A percentile compares a stretch with the other conserved stretches of the same genome.
Conservation (phyloP, 1,140 invertebrate genomes). For the Zophobas atratus region DNA sequence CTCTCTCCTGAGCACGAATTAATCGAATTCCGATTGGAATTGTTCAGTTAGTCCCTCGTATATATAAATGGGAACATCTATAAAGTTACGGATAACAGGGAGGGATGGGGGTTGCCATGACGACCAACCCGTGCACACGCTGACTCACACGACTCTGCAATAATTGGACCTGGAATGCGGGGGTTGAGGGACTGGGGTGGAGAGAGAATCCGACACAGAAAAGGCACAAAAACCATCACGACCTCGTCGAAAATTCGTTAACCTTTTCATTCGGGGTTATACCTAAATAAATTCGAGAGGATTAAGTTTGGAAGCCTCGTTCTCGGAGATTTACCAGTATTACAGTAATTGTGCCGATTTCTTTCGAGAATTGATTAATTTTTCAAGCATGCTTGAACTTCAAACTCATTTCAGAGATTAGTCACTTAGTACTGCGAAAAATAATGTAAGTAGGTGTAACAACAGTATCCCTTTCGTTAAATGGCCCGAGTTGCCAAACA, state of each 20-base stretch:
- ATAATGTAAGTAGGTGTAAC: too few relatives aligned
- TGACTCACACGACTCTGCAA: constrained; percentile 33
- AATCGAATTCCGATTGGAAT: constrained; percentile 21
- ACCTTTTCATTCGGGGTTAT: neutral
- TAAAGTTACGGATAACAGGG: constrained; percentile 25
- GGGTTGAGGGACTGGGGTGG: constrained; percentile 16
- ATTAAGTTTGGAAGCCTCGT: too few relatives aligned
- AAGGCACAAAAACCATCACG: neutral
- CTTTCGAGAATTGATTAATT: too few relatives aligned
- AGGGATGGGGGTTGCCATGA: constrained; percentile 23
- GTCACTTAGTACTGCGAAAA: too few relatives aligned
- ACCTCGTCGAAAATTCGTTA: constrained; percentile 2
- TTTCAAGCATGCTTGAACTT: too few relatives aligned
- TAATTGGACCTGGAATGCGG: constrained; percentile 27
- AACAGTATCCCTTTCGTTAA: too few relatives aligned
- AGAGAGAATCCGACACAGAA: constrained; percentile 5
- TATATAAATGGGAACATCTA: constrained; percentile 10
- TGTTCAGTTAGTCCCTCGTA: neutral
- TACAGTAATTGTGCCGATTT: too few relatives aligned
- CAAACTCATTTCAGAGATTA: too few relatives aligned
- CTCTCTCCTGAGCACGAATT: constrained; percentile 1
- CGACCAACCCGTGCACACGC: constrained; percentile 37
- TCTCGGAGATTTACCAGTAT: too few relatives aligned
- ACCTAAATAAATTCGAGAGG: too few relatives aligned
- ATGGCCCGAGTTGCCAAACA: too few relatives aligned